phyloP scores from a whole-genome alignment of 1,140 invertebrate species.

The Aphelinus atriplicis region DNA sequence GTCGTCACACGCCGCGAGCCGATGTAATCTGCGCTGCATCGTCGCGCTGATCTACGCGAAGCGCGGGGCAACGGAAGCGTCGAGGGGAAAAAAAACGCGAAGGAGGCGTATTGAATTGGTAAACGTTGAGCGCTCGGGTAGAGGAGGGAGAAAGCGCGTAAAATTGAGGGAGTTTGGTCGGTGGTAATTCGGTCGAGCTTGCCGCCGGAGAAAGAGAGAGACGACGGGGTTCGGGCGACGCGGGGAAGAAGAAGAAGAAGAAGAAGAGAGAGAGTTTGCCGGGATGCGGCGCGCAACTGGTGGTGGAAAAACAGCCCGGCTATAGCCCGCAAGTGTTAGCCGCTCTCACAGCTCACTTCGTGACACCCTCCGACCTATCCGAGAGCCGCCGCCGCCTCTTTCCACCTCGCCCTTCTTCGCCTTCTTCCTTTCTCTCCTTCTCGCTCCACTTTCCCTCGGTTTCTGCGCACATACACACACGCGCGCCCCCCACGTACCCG shows the following conservation, averaged over 20 bases:
- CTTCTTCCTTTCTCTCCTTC: conserved; percentile 14
- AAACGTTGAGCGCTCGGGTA: too few species aligned
- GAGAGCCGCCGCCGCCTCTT: conserved; percentile 4
- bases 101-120: not conserved
- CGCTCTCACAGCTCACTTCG: conserved; percentile 23
- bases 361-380: conserved; percentile 49
- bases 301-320: conserved; percentile 67
- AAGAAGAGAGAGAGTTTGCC: conserved; percentile 42
- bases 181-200: too few species aligned
- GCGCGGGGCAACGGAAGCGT: not conserved
- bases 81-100: not conserved
- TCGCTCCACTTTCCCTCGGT: not conserved
- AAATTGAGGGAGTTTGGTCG: conserved; percentile 4
- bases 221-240: conserved; percentile 35
- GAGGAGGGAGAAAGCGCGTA: not conserved
- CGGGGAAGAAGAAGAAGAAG: too few species aligned
- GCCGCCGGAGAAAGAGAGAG: conserved; percentile 36
- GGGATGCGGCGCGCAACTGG: conserved; percentile 63
- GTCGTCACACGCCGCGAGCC: too few species aligned
- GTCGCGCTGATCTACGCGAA: not conserved
- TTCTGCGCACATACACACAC: too few species aligned
- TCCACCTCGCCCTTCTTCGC: not conserved
- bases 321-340: conserved; percentile 44
- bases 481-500: not conserved
- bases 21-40: too few species aligned